phyloP scores from a whole-genome alignment of 2,888 invertebrate genomes.

The Celastrina argiolus region DNA sequence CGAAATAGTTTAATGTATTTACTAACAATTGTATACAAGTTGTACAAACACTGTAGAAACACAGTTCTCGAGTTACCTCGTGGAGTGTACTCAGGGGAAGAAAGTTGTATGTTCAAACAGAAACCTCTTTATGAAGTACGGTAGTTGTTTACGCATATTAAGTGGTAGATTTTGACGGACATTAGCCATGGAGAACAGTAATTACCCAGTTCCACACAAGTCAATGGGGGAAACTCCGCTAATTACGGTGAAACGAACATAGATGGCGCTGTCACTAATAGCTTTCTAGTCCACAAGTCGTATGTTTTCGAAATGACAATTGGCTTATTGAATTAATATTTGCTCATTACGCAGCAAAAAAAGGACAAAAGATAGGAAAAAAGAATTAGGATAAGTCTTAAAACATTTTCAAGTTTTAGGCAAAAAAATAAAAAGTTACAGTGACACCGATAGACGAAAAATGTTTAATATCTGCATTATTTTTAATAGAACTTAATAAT shows the following conservation, averaged over 20 bases:
- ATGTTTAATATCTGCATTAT: too few relatives aligned
- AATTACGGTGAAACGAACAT: background rate
- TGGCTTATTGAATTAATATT: background rate
- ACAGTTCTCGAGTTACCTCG: background rate
- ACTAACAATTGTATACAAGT: background rate
- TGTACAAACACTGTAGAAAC: background rate
- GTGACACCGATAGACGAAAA: too few relatives aligned
- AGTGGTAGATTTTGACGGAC: slow-evolving; percentile 32
- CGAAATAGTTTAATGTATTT: background rate
- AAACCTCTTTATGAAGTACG: slow-evolving; percentile 37
- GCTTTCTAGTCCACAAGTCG: background rate
- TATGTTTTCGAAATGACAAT: background rate
- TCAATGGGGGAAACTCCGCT: background rate
- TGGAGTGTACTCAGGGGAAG: slow-evolving; percentile 32
- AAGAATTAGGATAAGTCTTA: too few relatives aligned
- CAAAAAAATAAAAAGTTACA: too few relatives aligned
- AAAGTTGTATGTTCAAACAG: slow-evolving; percentile 37
- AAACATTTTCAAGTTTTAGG: too few relatives aligned
- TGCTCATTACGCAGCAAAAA: too few relatives aligned
- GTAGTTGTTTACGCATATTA: slow-evolving; percentile 35
- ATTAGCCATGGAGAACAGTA: slow-evolving; percentile 31
- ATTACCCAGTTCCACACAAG: slow-evolving; percentile 23
- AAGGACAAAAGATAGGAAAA: too few relatives aligned
- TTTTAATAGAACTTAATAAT: too few relatives aligned
- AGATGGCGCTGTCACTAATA: slow-evolving; percentile 9